Conservation (phyloP, 2,797 vertebrate genomes). For the Phylloscopus collybita region DNA sequence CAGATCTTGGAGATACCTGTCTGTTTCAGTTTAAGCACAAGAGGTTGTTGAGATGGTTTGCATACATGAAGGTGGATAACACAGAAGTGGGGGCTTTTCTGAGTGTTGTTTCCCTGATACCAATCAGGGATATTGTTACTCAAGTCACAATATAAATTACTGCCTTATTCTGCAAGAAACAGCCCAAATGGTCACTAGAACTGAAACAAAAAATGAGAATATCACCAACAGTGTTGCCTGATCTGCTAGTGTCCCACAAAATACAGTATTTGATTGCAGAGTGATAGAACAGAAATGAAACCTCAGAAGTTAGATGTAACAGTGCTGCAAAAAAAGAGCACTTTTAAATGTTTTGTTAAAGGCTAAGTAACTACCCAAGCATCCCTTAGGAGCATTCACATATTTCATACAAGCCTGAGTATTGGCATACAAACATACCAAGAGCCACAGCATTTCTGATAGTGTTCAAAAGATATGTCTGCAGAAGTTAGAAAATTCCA, state of each 20-base stretch:
- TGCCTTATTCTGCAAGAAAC: background rate
- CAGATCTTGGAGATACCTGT: fast-evolving
- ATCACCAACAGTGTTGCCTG: background rate
- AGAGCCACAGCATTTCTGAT: background rate
- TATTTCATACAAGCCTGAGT: background rate
- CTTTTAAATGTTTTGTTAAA: background rate
- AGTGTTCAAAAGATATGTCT: background rate
- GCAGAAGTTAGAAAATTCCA: background rate
- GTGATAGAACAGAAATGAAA: background rate
- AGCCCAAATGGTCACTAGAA: background rate
- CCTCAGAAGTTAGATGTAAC: background rate
- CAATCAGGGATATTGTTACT: background rate
- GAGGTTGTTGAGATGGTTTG: background rate
- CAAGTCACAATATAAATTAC: background rate
- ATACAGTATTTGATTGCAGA: background rate
- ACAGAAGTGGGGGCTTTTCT: background rate
- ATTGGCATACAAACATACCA: background rate
- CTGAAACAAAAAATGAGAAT: background rate
- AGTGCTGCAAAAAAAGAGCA: background rate
- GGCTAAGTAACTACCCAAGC: background rate
- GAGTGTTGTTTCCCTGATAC: background rate
- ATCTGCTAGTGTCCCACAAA: background rate
- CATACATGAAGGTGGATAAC: background rate
- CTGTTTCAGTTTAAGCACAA: background rate
- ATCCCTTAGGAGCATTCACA: background rate